Conservation (phyloP, 2,888 invertebrate genomes). For the Sphinx pinastri region DNA sequence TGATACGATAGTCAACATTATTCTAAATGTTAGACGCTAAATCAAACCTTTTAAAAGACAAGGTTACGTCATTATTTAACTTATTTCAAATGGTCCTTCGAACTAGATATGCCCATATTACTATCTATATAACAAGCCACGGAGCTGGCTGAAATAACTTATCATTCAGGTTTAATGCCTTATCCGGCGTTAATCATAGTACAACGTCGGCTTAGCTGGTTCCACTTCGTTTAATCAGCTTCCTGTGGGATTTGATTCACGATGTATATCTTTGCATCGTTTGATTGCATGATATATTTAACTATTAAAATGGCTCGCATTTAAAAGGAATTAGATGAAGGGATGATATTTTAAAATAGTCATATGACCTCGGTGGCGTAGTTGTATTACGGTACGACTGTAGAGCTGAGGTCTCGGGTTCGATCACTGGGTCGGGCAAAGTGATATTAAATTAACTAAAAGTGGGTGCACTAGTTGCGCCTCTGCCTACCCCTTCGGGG, state of each 20-base stretch:
- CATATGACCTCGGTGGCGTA: too few relatives aligned
- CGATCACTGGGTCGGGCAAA: too few relatives aligned
- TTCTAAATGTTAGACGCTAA: neutral
- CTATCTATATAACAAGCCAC: constrained; percentile 4
- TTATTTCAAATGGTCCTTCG: neutral
- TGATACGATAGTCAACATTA: neutral
- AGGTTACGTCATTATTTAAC: neutral
- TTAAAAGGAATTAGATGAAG: neutral
- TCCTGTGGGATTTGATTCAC: constrained; percentile 19
- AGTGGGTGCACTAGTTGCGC: too few relatives aligned
- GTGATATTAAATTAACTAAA: too few relatives aligned
- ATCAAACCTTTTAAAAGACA: neutral
- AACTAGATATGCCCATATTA: neutral
- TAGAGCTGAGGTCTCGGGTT: too few relatives aligned
- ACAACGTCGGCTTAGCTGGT: constrained; percentile 23
- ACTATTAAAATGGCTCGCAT: neutral
- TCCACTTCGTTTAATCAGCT: constrained; percentile 22
- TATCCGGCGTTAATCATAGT: constrained; percentile 24
- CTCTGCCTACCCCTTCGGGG: too few relatives aligned
- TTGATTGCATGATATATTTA: constrained; percentile 4
- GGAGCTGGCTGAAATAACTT: constrained; percentile 12
- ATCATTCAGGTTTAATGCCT: constrained; percentile 24
- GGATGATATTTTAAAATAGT: neutral
- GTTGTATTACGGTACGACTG: too few relatives aligned
- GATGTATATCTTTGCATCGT: neutral